Evolutionary conservation across 2,888 invertebrate species (phyloP).

Genomic region (Drosophila imparisetae): DNA sequence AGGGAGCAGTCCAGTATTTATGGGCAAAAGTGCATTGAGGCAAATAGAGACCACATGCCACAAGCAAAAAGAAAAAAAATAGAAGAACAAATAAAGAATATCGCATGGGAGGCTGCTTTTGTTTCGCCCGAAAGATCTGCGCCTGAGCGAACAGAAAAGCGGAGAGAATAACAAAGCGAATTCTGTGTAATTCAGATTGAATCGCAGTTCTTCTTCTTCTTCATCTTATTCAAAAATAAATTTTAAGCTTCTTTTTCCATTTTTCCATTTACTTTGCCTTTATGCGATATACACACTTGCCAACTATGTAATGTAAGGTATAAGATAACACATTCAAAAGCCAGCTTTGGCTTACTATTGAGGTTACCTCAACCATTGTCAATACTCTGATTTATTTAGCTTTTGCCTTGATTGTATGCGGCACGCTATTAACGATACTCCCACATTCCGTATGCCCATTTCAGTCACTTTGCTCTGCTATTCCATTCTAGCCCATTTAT

Average conservation of each 20-base stretch:
- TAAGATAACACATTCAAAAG: background rate
- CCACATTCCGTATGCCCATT: constrained; percentile 7
- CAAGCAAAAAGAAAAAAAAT: constrained; percentile 21
- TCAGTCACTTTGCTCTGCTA: constrained; percentile 6
- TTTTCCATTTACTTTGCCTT: background rate
- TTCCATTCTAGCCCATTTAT: constrained; percentile 49
- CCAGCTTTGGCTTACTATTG: constrained; percentile 9
- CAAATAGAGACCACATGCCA: constrained; percentile 52
- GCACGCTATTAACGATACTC: constrained; percentile 19
- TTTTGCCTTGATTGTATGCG: constrained; percentile 18
- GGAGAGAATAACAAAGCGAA: background rate
- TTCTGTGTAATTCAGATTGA: constrained; percentile 16
- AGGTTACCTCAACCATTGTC: constrained; percentile 22
- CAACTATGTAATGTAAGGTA: background rate
- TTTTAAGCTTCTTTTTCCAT: background rate
- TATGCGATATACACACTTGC: background rate
- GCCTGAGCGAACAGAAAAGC: constrained; percentile 14
- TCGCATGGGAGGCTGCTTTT: constrained; percentile 22
- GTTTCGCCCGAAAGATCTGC: constrained; percentile 24
- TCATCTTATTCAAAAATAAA: constrained; percentile 4
- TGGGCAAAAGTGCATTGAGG: constrained; percentile 42
- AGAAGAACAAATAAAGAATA: constrained; percentile 23
- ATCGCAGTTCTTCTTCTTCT: constrained; percentile 2
- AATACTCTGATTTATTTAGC: constrained; percentile 44
- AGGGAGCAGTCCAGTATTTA: constrained; percentile 56